Evolutionary conservation across 2,797 vertebrate species (phyloP).

Genomic region (Malurus leucopterus): DNA sequence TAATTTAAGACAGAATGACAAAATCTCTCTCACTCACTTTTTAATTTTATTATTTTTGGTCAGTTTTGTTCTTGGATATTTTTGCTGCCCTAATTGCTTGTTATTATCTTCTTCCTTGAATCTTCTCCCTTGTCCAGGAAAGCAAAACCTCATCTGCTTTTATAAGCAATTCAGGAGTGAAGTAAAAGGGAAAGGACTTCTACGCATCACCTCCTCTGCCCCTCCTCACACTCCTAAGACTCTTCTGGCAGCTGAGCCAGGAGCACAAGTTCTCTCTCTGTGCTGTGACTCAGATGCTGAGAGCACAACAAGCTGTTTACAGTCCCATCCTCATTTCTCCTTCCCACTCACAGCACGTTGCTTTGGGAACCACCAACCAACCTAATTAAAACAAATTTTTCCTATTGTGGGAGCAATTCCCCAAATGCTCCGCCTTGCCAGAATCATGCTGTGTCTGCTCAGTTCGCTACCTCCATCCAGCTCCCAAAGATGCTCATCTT

Average conservation of each 20-base stretch:
- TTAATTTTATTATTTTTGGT: conserved; percentile 68
- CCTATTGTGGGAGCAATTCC: conserved; percentile 57
- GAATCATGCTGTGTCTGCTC: conserved; percentile 36
- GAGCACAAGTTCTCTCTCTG: neutral
- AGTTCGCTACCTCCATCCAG: conserved; percentile 18
- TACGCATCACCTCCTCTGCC: neutral
- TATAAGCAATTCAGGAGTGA: neutral
- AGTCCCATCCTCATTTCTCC: conserved; percentile 47
- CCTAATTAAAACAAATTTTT: conserved; percentile 69
- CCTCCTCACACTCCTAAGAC: neutral
- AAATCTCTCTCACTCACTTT: conserved; percentile 59
- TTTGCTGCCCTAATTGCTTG: conserved; percentile 50
- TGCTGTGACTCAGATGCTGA: conserved; percentile 20
- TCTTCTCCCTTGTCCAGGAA: conserved; percentile 17
- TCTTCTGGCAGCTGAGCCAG: neutral
- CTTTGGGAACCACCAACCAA: conserved; percentile 64
- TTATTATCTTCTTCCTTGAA: conserved; percentile 46
- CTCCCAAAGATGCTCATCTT: conserved; percentile 33
- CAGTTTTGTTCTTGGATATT: conserved; percentile 64
- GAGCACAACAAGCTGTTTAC: conserved; percentile 36
- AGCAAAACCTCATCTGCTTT: conserved; percentile 15
- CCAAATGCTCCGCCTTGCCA: conserved; percentile 20
- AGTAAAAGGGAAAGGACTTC: neutral
- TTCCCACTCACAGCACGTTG: conserved; percentile 44
- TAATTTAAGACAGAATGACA: conserved; percentile 69